phyloP scores from a whole-genome alignment of 2,113 vertebrate genomes.

The Danionella cerebrum region DNA sequence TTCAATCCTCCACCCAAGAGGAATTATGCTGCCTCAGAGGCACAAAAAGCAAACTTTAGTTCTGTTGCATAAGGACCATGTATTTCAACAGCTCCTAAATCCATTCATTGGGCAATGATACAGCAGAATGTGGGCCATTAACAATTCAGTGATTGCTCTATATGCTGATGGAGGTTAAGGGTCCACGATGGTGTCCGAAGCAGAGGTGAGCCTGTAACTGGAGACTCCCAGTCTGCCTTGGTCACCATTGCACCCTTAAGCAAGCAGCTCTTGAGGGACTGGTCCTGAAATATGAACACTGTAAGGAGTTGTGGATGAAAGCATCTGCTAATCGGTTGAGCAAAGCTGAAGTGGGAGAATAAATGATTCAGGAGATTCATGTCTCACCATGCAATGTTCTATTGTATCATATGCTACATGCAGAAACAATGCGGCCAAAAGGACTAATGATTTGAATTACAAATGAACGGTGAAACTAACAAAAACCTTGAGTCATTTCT shows the following conservation, averaged over 20 bases:
- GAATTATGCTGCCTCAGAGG: constrained; percentile 27
- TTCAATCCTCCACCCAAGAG: constrained; percentile 29
- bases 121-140: neutral
- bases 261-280: neutral
- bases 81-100: constrained; percentile 15
- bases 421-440: no score
- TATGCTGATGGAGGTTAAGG: neutral
- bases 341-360: neutral
- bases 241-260: neutral
- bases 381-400: neutral
- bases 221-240: neutral
- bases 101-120: neutral
- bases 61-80: constrained; percentile 28
- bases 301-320: neutral
- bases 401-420: neutral
- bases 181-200: neutral
- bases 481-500: no score
- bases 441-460: no score
- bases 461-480: no score
- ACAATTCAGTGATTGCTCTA: neutral
- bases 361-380: constrained; percentile 3
- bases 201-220: neutral
- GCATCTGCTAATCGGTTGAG: constrained; percentile 1
- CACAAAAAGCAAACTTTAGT: constrained; percentile 22
- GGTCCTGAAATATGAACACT: neutral